Evolutionary conservation across 1,140 invertebrate species (phyloP).

Genomic region (Zaprionus camerounensis): DNA sequence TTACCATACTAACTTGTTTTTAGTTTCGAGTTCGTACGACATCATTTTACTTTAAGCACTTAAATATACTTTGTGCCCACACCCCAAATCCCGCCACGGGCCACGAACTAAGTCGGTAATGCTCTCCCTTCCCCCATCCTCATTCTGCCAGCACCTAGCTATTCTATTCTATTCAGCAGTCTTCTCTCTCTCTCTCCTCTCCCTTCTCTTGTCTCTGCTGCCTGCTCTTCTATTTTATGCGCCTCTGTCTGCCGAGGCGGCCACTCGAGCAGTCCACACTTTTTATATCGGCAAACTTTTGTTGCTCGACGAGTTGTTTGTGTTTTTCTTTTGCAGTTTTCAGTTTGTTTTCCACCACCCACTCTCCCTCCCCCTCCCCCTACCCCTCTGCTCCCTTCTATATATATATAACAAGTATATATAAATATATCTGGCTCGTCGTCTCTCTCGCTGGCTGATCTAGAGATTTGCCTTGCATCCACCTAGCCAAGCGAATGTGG

Average conservation of each 20-base stretch:
- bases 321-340: slow-evolving; percentile 82
- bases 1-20: slow-evolving; percentile 83
- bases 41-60: slow-evolving; percentile 84
- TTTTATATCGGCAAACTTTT: slow-evolving; percentile 80
- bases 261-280: slow-evolving; percentile 78
- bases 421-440: slow-evolving; percentile 34
- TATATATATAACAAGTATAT: slow-evolving; percentile 12
- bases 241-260: slow-evolving; percentile 52
- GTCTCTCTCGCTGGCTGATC: slow-evolving; percentile 55
- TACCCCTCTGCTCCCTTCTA: background rate
- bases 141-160: background rate
- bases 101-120: slow-evolving; percentile 16
- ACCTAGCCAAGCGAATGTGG: slow-evolving; percentile 32
- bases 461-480: slow-evolving; percentile 65
- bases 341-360: slow-evolving; percentile 67
- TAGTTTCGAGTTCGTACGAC: slow-evolving; percentile 83
- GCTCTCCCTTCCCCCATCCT: background rate
- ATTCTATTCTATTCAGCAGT: slow-evolving; percentile 22
- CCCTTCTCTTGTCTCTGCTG: background rate
- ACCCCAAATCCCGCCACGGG: slow-evolving; percentile 45
- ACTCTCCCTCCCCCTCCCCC: background rate
- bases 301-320: slow-evolving; percentile 80
- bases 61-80: slow-evolving; percentile 82
- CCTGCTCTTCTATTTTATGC: slow-evolving; percentile 58
- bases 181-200: background rate